phyloP scores from a whole-genome alignment of 2,113 vertebrate genomes.

The Vulpes vulpes region DNA sequence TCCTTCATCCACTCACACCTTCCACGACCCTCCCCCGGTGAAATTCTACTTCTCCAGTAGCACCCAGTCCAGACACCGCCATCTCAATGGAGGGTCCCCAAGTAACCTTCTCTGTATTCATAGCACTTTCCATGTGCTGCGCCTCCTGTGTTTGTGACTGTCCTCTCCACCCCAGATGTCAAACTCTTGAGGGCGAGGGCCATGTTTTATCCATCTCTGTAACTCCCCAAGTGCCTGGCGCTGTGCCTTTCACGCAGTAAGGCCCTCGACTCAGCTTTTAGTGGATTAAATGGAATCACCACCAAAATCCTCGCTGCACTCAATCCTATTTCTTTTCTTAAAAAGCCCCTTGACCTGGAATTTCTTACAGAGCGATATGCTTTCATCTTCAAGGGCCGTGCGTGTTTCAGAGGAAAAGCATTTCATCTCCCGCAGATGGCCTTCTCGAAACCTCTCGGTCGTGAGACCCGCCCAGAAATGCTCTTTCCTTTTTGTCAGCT shows the following conservation, averaged over 20 bases:
- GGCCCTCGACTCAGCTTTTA: neutral
- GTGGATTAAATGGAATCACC: neutral
- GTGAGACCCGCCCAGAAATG: rapidly evolving
- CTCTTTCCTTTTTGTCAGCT: neutral
- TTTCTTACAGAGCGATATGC: neutral
- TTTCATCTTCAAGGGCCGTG: neutral
- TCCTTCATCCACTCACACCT: neutral
- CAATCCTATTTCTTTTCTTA: neutral
- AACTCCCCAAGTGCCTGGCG: neutral
- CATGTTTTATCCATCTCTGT: neutral
- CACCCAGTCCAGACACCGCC: neutral
- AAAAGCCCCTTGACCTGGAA: neutral
- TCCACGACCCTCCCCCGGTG: rapidly evolving
- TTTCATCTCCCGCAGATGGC: neutral
- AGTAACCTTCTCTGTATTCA: neutral
- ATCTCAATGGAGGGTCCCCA: neutral
- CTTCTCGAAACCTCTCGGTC: neutral
- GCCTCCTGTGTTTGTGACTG: neutral
- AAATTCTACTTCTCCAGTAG: too few relatives aligned
- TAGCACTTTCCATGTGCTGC: neutral
- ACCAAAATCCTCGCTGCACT: neutral
- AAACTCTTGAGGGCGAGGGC: too few relatives aligned
- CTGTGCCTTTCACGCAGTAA: neutral
- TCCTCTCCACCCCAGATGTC: neutral
- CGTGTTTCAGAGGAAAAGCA: neutral